Evolutionary conservation across 64 coral and sea anemone genomes (phyloP).

Genomic region (Montipora efflorescens): DNA sequence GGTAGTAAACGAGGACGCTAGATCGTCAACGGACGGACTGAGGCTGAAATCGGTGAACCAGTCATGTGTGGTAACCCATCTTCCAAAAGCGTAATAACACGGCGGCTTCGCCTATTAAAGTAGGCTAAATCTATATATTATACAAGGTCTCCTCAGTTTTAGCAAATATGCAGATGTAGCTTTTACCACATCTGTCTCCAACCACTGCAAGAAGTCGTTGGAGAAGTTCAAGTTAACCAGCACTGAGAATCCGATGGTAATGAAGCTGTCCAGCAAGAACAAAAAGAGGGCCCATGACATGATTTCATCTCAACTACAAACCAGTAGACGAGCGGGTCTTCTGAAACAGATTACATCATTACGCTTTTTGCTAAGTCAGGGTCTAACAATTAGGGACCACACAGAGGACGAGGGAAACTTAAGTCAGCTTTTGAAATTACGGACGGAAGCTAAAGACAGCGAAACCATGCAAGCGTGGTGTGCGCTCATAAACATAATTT

Average conservation of each 20-base stretch:
- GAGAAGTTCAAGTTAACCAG: conserved; percentile 33
- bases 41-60: too few species aligned
- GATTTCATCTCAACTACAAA: conserved; percentile 58
- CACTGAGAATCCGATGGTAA: conserved; percentile 49
- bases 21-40: too few species aligned
- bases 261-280: conserved; percentile 45
- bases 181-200: conserved; percentile 16
- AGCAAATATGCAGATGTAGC: conserved; percentile 43
- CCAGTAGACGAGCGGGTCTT: conserved; percentile 42
- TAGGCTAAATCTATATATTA: too few species aligned
- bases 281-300: conserved; percentile 23
- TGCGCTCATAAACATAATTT: conserved; percentile 38
- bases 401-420: conserved; percentile 64
- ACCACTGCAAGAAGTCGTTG: conserved; percentile 45
- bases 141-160: conserved; percentile 21
- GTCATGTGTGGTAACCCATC: too few species aligned
- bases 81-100: too few species aligned
- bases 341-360: conserved; percentile 40
- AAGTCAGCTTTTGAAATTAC: conserved; percentile 65
- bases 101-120: too few species aligned
- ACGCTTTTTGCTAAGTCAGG: background rate
- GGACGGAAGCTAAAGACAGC: background rate
- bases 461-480: background rate
- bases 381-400: conserved; percentile 7
- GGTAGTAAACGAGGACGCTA: too few species aligned